phyloP scores from a whole-genome alignment of 2,797 vertebrate genomes.

The Lutjanus argentimaculatus region DNA sequence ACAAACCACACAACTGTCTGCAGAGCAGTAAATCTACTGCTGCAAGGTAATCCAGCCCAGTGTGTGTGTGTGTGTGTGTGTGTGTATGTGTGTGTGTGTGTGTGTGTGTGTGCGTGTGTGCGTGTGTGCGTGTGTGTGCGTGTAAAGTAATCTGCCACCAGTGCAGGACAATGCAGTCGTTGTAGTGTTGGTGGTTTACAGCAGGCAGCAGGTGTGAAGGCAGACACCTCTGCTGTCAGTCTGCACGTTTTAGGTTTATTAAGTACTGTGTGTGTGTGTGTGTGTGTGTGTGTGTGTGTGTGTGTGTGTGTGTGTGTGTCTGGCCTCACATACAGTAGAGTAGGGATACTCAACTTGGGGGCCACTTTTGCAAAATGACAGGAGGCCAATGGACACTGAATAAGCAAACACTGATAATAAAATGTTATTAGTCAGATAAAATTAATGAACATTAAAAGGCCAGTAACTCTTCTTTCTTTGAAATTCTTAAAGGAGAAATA shows the following conservation, averaged over 20 bases:
- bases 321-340: background rate
- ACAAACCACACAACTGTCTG: slow-evolving; percentile 46
- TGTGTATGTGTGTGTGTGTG: slow-evolving; percentile 24
- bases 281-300: slow-evolving; percentile 37
- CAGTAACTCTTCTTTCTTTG: no score
- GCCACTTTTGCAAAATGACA: no score
- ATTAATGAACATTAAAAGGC: no score
- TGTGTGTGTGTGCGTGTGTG: slow-evolving; percentile 61
- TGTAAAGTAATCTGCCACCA: slow-evolving; percentile 85
- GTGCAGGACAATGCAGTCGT: slow-evolving; percentile 84
- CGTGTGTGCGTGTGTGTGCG: slow-evolving; percentile 69
- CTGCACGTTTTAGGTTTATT: slow-evolving; percentile 53
- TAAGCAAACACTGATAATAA: no score
- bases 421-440: no score
- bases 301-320: slow-evolving; percentile 8
- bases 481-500: no score
- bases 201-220: slow-evolving; percentile 89
- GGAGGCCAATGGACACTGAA: no score
- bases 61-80: slow-evolving; percentile 56
- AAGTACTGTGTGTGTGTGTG: slow-evolving; percentile 47
- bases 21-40: slow-evolving; percentile 55
- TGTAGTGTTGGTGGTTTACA: slow-evolving; percentile 87
- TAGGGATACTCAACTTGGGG: no score
- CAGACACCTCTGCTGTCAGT: slow-evolving; percentile 74
- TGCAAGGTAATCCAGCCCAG: slow-evolving; percentile 44